Conservation (phyloP, 2,113 vertebrate genomes). For the Hippocampus guttulatus region DNA sequence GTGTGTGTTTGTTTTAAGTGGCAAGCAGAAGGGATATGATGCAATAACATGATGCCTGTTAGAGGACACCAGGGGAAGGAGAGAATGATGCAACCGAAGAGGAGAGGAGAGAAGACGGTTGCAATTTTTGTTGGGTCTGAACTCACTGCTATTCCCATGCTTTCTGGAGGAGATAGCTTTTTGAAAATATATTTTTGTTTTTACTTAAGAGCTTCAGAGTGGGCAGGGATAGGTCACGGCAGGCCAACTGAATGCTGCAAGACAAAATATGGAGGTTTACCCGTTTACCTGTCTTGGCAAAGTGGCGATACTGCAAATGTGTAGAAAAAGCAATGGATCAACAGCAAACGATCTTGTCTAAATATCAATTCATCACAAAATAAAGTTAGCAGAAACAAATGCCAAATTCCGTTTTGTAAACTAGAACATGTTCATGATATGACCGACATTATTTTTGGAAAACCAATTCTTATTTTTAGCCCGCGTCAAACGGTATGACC, state of each 20-base stretch:
- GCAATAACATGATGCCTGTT: constrained; percentile 40
- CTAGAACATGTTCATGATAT: neutral
- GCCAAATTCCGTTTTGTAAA: neutral
- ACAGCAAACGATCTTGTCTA: no score
- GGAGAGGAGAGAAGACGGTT: constrained; percentile 26
- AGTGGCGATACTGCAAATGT: no score
- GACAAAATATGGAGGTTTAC: no score
- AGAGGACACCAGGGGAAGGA: constrained; percentile 38
- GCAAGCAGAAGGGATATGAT: constrained; percentile 42
- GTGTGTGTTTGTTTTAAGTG: constrained; percentile 8
- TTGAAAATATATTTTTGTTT: neutral
- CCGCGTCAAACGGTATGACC: constrained; percentile 26
- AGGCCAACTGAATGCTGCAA: no score
- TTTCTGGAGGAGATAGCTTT: neutral
- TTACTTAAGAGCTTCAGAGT: neutral
- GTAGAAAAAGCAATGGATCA: no score
- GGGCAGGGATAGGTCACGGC: neutral
- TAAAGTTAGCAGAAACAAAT: neutral
- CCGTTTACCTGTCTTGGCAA: no score
- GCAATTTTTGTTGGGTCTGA: neutral
- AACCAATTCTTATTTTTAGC: neutral
- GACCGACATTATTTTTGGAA: constrained; percentile 3
- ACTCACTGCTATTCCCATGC: neutral
- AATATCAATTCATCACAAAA: no score
- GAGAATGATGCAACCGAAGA: constrained; percentile 52